phyloP scores from a whole-genome alignment of 2,888 invertebrate genomes.

The Lycia hirtaria region DNA sequence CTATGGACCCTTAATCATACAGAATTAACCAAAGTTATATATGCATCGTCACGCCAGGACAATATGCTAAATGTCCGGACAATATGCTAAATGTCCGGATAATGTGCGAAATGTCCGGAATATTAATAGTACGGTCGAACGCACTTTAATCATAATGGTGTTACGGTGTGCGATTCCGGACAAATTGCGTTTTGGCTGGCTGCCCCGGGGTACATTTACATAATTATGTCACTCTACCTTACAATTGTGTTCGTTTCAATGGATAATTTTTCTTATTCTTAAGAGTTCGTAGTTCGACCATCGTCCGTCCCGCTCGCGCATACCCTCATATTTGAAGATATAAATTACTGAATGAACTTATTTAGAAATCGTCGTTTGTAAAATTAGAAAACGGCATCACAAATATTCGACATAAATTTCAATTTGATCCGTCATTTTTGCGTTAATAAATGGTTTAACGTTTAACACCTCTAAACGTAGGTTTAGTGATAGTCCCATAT shows the following conservation, averaged over 20 bases:
- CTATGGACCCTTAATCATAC: conserved; percentile 4
- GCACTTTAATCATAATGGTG: conserved; percentile 42
- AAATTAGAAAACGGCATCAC: no score
- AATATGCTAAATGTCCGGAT: conserved; percentile 34
- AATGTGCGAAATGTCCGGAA: conserved; percentile 49
- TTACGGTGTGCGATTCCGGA: conserved; percentile 33
- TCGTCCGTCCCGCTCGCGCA: no score
- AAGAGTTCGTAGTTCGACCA: no score
- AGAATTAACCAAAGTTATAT: conserved; percentile 6
- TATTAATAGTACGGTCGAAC: conserved; percentile 46
- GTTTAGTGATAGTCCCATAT: no score
- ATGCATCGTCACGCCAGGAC: conserved; percentile 17
- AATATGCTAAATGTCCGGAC: conserved; percentile 12
- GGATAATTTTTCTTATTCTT: not conserved
- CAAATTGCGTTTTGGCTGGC: conserved; percentile 15
- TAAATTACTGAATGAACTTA: no score
- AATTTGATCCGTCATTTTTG: no score
- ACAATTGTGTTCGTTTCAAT: conserved; percentile 1
- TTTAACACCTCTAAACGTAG: no score
- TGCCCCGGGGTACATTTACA: conserved; percentile 19
- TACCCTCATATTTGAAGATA: no score
- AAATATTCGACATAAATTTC: no score
- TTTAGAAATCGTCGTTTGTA: no score
- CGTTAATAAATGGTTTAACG: no score
- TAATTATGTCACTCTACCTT: conserved; percentile 3